Percentiles rank a stretch among this genome's conserved stretches.
Conservation (phyloP, 2,888 invertebrate genomes). For the Nomada goodeniana region DNA sequence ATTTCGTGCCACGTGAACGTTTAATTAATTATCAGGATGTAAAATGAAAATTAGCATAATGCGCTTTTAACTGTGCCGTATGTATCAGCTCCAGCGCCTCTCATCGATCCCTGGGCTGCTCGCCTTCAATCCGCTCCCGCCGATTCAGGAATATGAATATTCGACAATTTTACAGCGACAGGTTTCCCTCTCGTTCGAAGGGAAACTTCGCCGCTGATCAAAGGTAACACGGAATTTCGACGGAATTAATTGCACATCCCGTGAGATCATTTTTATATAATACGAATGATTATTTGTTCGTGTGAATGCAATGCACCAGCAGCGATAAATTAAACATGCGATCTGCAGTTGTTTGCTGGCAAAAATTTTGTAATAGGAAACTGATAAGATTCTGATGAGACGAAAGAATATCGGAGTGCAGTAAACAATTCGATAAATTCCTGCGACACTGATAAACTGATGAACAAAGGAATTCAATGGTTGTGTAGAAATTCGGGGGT, state of each 20-base stretch:
- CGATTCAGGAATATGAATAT: conserved; percentile 43
- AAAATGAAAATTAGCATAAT: conserved; percentile 71
- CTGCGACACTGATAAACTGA: too few relatives aligned
- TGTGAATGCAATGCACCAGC: too few relatives aligned
- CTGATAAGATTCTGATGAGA: too few relatives aligned
- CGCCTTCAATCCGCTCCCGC: background rate
- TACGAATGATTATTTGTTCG: too few relatives aligned
- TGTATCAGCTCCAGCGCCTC: conserved; percentile 16
- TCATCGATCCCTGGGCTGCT: background rate
- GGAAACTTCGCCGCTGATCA: background rate
- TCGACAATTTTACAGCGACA: conserved; percentile 3
- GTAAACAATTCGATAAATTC: too few relatives aligned
- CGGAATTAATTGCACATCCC: background rate
- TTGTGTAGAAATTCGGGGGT: too few relatives aligned
- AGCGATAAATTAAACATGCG: too few relatives aligned
- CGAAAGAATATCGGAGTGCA: too few relatives aligned
- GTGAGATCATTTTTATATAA: too few relatives aligned
- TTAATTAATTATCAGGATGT: conserved; percentile 73
- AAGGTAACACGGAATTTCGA: background rate
- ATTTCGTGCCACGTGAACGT: conserved; percentile 63
- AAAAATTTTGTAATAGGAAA: too few relatives aligned
- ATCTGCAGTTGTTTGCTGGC: too few relatives aligned
- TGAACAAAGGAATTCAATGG: too few relatives aligned
- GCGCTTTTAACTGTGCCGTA: conserved; percentile 43
- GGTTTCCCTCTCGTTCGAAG: conserved; percentile 21